Evolutionary conservation across 2,888 invertebrate species (phyloP), one percentile per base, ranked within the genome.

Genomic region (Tetranychus truncatus): DNA sequence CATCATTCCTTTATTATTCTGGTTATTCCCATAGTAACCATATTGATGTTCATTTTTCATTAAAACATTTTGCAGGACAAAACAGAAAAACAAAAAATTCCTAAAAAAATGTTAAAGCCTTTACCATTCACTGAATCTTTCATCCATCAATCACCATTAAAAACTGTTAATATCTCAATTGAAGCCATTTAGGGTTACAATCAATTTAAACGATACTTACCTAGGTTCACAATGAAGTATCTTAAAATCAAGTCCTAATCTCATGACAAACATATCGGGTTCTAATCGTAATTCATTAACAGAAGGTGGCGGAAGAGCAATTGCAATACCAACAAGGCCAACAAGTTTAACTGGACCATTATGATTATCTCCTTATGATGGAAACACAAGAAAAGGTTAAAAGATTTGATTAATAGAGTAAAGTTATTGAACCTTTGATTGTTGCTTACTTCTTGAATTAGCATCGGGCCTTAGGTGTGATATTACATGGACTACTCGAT

Each of bases 201-300:
- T 34, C 34, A 34, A 5, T 34, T 34, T 34, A 34, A 34, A 34
- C 69, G 71, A 24, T 67, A 82, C 86, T 86, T 85, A 93, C 93
- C 90, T 90, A 81, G 95, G 95, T 83, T 96, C 96, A 83, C 95
- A 95, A 84, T 96, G 95, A 78, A 94, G 92, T 86, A 96, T 91
- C 85, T 91, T 89, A 85, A 96, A 93, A 84, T 95, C 94, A 81
- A 95, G 94, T 83, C 90, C 92, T 81, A 96, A 91, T 81, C 95
- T 88, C 77, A 93, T 95, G 80, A 96, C 95, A 84, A 96, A 96
- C 80, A 83, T 83, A 78, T 82, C 83, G 75, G 91, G 88, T 84
- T 95, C 95, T 80, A 96, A 86, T 80, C 95, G 88, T 80, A 95
- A 93, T 85, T 96, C 96, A 82, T 96, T 95, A 78, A 96, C 93